Base-by-base conservation (phyloP, 2,113 vertebrate genomes). In the Oenanthe melanoleuca region DNA sequence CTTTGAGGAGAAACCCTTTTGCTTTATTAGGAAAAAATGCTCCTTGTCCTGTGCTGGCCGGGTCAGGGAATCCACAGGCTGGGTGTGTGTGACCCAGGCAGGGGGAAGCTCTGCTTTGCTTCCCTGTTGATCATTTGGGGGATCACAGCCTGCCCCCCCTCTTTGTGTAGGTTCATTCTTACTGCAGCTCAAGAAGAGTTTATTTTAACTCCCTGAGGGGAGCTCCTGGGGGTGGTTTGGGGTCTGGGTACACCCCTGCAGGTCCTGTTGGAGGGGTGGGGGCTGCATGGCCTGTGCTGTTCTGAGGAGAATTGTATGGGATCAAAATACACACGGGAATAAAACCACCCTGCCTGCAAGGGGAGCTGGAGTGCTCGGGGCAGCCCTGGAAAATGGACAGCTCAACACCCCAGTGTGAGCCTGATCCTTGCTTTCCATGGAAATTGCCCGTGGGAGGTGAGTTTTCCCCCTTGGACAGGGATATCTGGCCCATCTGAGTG, bases 401-500 rank as follows among this genome's bases (percentile, higher is more conserved):
- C 73, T 80, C 12, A 1, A 5, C 1, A 2, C 13, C 34, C 33
- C 1, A 3, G 26, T 1, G 3, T 15, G 69, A 18, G 50, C 64
- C 29, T 26, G 21, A 23, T 11, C 53, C 72, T 82, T 49, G 1
- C 20, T 29, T 55, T 19, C 72, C 57, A 4, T 33, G 63, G 75
- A 16, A n/a, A 3, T 44, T 11, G 2, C 80, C 53, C 0, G 0
- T 34, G 71, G 67, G 38, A 69, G 50, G 31, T 14, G 83, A 69
- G 8, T 31, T 72, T 47, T 69, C 8, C 34, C 75, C 57, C 57
- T 33, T 5, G 25, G 24, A 0, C 5, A 6, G 52, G 70, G 66
- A 0, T 10, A 0, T 25, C 8, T 19, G 6, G n/a, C 33, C 34
- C 18, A 0, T 2, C 53, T 2, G 45, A 14, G 53, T 4, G 86